Percentiles rank a stretch among this genome's conserved stretches.
These are phyloP conservation scores for Sycophaga agraensis DNA, from an alignment of 1,140 invertebrate species.

Conservation along the genomic window DNA sequence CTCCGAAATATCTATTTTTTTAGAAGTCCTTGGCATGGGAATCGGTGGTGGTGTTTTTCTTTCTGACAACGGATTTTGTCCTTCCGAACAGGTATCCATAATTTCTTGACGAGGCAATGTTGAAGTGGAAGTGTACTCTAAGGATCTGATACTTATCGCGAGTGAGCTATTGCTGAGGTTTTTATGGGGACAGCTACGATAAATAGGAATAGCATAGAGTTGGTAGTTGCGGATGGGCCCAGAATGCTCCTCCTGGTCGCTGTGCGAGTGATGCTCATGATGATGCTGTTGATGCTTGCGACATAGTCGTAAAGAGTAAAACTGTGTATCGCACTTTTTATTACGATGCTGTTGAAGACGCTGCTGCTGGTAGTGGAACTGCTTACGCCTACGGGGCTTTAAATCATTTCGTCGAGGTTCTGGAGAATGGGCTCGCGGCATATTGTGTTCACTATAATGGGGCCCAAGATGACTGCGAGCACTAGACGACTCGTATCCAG, in stretches of 20 bases:
- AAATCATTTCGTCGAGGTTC: slow-evolving; percentile 50
- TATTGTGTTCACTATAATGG: slow-evolving; percentile 49
- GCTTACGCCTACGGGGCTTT: slow-evolving; percentile 48
- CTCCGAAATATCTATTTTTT: slow-evolving; percentile 49
- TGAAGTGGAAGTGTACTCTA: slow-evolving; percentile 32
- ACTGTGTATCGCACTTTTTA: slow-evolving; percentile 37
- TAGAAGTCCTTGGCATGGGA: slow-evolving; percentile 50
- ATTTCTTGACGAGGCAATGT: slow-evolving; percentile 3
- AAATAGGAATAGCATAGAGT: slow-evolving; percentile 54
- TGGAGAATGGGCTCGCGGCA: slow-evolving; percentile 51
- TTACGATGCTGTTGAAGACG: slow-evolving; percentile 40
- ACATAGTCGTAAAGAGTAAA: slow-evolving; percentile 51
- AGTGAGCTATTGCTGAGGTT: slow-evolving; percentile 39
- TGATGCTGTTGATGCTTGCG: slow-evolving; percentile 37
- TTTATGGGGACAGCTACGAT: slow-evolving; percentile 45
- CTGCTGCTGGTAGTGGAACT: slow-evolving; percentile 39
- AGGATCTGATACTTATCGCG: slow-evolving; percentile 35
- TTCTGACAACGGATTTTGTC: no score
- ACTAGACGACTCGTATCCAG: slow-evolving; percentile 61
- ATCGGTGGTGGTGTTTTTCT: slow-evolving; percentile 43
- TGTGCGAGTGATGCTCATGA: background rate
- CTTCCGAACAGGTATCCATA: no score
- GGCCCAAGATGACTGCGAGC: slow-evolving; percentile 56
- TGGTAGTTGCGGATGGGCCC: slow-evolving; percentile 46
- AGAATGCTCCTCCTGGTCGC: background rate